Evolutionary conservation across 2,113 vertebrate genomes (phyloP), one percentile per base, ranked within the genome.

Genomic region (Tenrec ecaudatus): DNA sequence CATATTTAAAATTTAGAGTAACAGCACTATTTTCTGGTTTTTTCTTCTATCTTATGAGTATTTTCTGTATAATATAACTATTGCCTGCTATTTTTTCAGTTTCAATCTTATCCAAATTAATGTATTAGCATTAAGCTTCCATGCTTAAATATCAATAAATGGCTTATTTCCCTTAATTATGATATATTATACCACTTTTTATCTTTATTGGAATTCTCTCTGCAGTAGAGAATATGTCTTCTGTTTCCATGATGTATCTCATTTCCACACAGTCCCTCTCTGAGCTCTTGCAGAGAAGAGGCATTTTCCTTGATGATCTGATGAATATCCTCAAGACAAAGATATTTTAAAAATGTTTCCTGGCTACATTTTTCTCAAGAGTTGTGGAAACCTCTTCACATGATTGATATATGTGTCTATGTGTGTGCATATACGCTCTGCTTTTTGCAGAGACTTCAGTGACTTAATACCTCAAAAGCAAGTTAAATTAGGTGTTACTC

Each of bases 61-160:
- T 75, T 86, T 89, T 75, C n/a, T 66, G 27, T 47, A 79, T 58
- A 69, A 89, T 64, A 85, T 90, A 79, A 66, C 40, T 69, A 71
- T 82, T 60, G 36, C 58, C n/a, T 81, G 33, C 17, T 82, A 9
- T 75, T 47, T 85, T 53, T 75, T 88, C 80, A 89, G 62, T 14
- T 81, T 94, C 29, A 33, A 10, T 4, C 3, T 77, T 71, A 88
- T 77, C 25, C 29, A 77, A 95, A 81, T 69, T 85, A 31, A 90
- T 47, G 73, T 89, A n/a, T 43, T 68, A 75, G 57, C 31, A 81
- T 69, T 84, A 84, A 57, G 36, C 4, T 40, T n/a, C 16, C 47
- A 36, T 64, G 36, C 7, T 78, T 88, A 85, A 81, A 69, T 80
- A 76, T 53, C 47, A 76, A 81, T 8, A 33, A 29, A 3, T 27